phyloP scores from a whole-genome alignment of 2,888 invertebrate species.

The Agapostemon virescens region DNA sequence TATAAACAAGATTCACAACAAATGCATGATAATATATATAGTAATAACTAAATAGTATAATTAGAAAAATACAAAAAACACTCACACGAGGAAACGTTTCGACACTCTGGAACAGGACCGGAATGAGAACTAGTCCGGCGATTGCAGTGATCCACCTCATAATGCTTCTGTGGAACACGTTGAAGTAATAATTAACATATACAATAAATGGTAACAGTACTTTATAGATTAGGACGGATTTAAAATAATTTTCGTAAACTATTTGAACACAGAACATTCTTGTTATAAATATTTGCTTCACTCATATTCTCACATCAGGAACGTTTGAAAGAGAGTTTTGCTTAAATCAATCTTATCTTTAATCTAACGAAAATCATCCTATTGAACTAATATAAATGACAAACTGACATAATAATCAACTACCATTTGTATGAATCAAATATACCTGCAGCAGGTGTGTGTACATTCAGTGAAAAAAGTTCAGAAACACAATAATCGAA shows the following conservation, averaged over 20 bases:
- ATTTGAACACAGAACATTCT: background rate
- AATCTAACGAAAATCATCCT: too few relatives aligned
- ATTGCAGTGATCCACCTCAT: slow-evolving; percentile 59
- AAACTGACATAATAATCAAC: too few relatives aligned
- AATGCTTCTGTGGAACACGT: slow-evolving; percentile 30
- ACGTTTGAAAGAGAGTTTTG: background rate
- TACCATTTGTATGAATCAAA: too few relatives aligned
- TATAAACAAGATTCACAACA: background rate
- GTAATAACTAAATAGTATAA: background rate
- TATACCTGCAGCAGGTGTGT: too few relatives aligned
- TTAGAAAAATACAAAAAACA: background rate
- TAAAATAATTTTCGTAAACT: background rate
- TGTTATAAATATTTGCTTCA: background rate
- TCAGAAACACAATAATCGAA: too few relatives aligned
- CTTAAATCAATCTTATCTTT: too few relatives aligned
- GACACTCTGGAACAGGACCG: slow-evolving; percentile 15
- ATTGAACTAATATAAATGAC: too few relatives aligned
- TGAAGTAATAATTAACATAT: background rate
- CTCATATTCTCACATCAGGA: background rate
- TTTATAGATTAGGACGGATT: background rate
- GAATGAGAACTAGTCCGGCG: slow-evolving; percentile 48
- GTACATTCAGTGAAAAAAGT: too few relatives aligned
- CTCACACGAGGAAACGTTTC: slow-evolving; percentile 41
- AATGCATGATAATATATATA: background rate
- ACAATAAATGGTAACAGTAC: background rate